Evolutionary conservation across 1,140 invertebrate species (phyloP).

Genomic region (Lucilia sericata): DNA sequence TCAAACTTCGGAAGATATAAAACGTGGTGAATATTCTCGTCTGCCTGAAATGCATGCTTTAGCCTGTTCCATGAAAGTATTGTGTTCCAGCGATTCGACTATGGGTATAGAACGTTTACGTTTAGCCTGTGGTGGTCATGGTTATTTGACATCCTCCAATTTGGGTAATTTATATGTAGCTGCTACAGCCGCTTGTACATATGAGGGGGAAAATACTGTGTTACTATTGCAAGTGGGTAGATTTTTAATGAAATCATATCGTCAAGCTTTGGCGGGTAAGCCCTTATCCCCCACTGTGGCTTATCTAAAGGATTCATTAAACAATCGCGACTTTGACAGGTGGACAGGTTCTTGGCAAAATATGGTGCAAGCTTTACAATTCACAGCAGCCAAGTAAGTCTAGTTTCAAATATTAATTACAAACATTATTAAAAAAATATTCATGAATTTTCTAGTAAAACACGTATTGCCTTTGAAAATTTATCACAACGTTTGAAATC

Average conservation of each 20-base stretch:
- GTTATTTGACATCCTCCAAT: conserved; percentile 87
- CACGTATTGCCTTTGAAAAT: conserved; percentile 74
- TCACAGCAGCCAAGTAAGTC: conserved; percentile 77
- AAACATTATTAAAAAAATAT: too few relatives aligned
- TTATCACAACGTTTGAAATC: conserved; percentile 74
- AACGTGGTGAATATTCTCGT: conserved; percentile 80
- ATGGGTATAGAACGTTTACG: conserved; percentile 82
- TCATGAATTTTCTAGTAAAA: conserved; percentile 73
- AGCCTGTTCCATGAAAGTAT: conserved; percentile 90
- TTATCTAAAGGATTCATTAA: conserved; percentile 71
- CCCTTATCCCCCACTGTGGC: conserved; percentile 74
- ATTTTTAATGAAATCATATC: conserved; percentile 82
- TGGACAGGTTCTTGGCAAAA: conserved; percentile 76
- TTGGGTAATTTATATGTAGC: conserved; percentile 83
- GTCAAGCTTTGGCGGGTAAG: conserved; percentile 71
- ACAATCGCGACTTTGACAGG: conserved; percentile 63
- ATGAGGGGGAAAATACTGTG: conserved; percentile 96
- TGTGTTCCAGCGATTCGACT: conserved; percentile 79
- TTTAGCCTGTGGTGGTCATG: conserved; percentile 92
- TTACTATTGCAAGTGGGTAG: conserved; percentile 89
- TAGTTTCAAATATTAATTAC: too few relatives aligned
- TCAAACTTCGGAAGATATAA: conserved; percentile 80
- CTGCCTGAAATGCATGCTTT: conserved; percentile 90
- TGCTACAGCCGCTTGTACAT: conserved; percentile 87
- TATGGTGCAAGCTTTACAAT: conserved; percentile 75